A percentile compares a stretch with the other conserved stretches of the same genome.
Evolutionary conservation across 1,140 invertebrate species (phyloP).

Genomic region (Carposina sasakii): DNA sequence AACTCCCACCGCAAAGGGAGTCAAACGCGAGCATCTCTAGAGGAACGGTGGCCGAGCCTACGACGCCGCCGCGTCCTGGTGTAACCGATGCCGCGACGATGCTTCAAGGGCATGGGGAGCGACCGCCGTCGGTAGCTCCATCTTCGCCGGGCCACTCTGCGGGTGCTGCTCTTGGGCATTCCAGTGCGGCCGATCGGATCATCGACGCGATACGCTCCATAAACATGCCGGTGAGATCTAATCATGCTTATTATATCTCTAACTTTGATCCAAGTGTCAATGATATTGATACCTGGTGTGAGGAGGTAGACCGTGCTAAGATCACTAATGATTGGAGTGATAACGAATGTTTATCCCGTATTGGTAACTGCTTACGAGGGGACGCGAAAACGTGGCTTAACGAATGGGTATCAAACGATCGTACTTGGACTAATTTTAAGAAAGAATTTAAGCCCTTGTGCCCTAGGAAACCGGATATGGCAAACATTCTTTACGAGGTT

Average conservation of each 20-base stretch:
- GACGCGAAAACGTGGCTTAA: conserved; percentile 6
- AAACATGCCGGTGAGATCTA: neutral
- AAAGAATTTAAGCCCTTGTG: conserved; percentile 11
- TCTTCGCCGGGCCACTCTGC: too few relatives aligned
- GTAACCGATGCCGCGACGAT: too few relatives aligned
- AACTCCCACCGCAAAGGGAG: too few relatives aligned
- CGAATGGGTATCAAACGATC: conserved; percentile 6
- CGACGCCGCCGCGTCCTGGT: too few relatives aligned
- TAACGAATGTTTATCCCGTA: conserved; percentile 11
- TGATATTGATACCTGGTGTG: conserved; percentile 7
- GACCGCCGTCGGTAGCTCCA: too few relatives aligned
- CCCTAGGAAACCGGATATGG: neutral
- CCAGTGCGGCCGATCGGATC: neutral
- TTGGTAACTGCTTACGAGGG: conserved; percentile 6
- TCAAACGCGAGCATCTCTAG: too few relatives aligned
- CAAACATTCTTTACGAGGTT: conserved; percentile 1
- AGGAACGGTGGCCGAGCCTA: too few relatives aligned
- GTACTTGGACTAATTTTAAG: conserved; percentile 5
- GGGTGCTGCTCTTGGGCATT: neutral
- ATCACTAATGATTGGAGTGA: conserved; percentile 4
- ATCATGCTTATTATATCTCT: neutral
- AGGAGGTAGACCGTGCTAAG: conserved; percentile 11
- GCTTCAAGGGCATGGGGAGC: too few relatives aligned
- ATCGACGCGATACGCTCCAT: neutral
- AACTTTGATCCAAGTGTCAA: neutral